Base-by-base conservation (phyloP, 92 coral and sea anemone genomes). In the Montipora capitata region DNA sequence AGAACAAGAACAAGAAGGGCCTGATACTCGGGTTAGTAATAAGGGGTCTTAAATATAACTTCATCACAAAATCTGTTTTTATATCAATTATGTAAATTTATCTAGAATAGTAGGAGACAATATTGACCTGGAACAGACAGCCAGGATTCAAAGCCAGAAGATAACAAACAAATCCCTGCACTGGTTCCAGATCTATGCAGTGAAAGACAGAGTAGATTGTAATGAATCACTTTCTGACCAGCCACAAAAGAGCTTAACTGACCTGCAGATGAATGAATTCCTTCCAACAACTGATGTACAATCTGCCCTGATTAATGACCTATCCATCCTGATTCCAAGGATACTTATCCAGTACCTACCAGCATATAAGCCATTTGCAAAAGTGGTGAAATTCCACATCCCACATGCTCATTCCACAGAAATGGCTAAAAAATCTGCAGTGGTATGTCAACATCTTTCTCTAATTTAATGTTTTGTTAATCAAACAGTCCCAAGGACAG, bases 21-120 rank as follows among this genome's bases (percentile, higher is more conserved):
- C 20, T 18, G 20, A 18, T 18, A 0, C 20, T 18, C 20, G 0
- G 20, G 20, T 18, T 18, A 18, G 20, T 18, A 18, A 18, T 18
- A 18, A 18, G 0, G 20, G 20, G 20, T 18, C 20, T 18, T 18
- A 18, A 18, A 18, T 18, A 18, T 18, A 18, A 18, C 20, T 18
- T 18, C 20, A 18, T 18, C 0, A 18, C 20, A 18, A 18, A 18
- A 18, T 18, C 20, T 18, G 20, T 18, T 18, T 18, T 18, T 18
- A 18, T 18, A 18, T 18, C 0, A 18, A 18, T 18, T 45, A 45
- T 45, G 4, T 45, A 45, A 45, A 45, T 45, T 45, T 5, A 70
- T 7, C 51, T 42, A 90, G 93, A 59, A 85, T 90, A 63, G 93
- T 90, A 44, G 93, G 93, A 71, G 93, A 90, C 51, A 90, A 90